Base-by-base conservation (phyloP, 2,113 vertebrate genomes). In the Antigone vipio region DNA sequence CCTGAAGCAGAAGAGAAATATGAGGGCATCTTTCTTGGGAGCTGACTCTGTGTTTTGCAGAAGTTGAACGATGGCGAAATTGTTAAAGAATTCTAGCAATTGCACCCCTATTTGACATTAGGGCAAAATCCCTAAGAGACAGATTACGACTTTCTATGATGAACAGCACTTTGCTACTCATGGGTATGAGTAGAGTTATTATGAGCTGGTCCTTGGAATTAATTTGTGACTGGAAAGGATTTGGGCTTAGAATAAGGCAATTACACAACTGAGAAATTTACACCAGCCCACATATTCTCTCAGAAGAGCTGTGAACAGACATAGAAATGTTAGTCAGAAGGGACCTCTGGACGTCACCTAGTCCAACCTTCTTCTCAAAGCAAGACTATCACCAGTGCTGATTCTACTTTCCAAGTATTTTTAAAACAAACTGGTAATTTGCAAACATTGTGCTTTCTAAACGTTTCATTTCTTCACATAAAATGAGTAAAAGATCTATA, bases 131-230 rank as follows among this genome's bases (percentile, higher is more conserved):
- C 63, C 38, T 4, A 23, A 55, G 20, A 93, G 52, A 4, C n/a
- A 42, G 23, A 17, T 58, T 38, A 50, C n/a, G 55, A 38, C 23
- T 44, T 78, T 22, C n/a, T 68, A 17, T 15, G 27, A 74, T 6
- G 17, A 27, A 30, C 56, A 87, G 40, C 11, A 44, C 18, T 73
- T 50, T 45, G 10, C 20, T 74, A 42, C 40, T 20, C 9, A 35
- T 0, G 0, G 12, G 13, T 26, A 9, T 3, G 20, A 80, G n/a
- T 6, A 52, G 6, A 67, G 2, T 11, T 12, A 11, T 34, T 60
- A 27, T 3, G 29, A 76, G 56, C 22, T 75, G 52, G 13, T 74
- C 45, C 85, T 86, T 73, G 55, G 59, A 71, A 92, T 74, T 29
- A 53, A 12, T 30, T 80, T 58, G 24, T 59, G 49, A 56, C 35